These are phyloP conservation scores for Sebastes variabilis DNA, from an alignment of 2,797 vertebrate species.

Conservation along the genomic window DNA sequence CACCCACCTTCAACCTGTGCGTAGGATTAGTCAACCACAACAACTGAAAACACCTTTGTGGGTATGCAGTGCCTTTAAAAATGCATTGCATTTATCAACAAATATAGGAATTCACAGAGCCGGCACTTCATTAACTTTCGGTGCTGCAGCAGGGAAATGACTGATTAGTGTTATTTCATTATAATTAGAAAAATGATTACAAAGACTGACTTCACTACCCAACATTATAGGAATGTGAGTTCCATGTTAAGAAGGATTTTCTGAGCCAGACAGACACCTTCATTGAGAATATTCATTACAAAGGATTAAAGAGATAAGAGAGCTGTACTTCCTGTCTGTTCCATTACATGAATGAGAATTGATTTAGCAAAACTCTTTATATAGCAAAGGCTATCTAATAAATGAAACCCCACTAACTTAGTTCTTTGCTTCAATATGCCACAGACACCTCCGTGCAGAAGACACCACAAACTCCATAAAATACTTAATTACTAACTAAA, in stretches of 20 bases:
- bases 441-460: neutral
- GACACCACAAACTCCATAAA: neutral
- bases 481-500: neutral
- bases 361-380: neutral
- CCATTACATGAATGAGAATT: neutral
- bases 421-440: neutral
- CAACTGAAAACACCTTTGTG: neutral
- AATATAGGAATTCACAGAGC: neutral
- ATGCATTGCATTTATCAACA: neutral
- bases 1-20: neutral
- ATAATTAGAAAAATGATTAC: no score
- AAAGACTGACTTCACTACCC: neutral
- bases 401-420: neutral
- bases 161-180: no score
- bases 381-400: neutral
- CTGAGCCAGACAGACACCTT: neutral
- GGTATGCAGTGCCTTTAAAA: neutral
- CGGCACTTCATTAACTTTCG: neutral
- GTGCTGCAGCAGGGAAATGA: no score
- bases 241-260: neutral
- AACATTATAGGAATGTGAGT: neutral
- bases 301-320: neutral
- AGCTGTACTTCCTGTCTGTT: neutral
- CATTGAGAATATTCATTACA: neutral
- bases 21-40: accelerated